phyloP scores from a whole-genome alignment of 2,113 vertebrate genomes.

The Melanostigma gelatinosum region DNA sequence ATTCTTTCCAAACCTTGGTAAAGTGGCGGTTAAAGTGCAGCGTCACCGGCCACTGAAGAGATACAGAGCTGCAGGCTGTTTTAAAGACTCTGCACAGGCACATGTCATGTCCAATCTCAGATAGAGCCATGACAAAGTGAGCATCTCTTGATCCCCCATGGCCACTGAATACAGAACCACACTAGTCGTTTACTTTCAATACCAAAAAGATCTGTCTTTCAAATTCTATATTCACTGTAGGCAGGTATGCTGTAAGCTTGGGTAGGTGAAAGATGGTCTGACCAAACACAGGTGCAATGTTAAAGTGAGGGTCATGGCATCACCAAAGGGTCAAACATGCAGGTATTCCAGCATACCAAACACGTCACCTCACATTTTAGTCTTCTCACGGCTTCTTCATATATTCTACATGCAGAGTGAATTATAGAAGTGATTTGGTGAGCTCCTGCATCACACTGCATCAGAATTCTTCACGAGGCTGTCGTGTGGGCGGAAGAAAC shows the following conservation, averaged over 20 bases:
- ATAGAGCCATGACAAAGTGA: conserved; percentile 42
- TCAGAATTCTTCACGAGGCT: conserved; percentile 13
- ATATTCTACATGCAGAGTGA: background rate
- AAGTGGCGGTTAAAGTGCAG: conserved; percentile 24
- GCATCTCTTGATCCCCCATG: conserved; percentile 34
- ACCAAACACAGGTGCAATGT: conserved; percentile 2
- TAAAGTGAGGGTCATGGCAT: background rate
- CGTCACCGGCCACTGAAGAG: conserved; percentile 17
- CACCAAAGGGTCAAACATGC: background rate
- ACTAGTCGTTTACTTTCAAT: conserved; percentile 8
- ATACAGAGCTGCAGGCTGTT: conserved; percentile 26
- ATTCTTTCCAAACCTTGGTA: conserved; percentile 23
- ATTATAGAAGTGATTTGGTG: conserved; percentile 26
- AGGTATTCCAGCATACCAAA: background rate
- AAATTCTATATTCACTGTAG: background rate
- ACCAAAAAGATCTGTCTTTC: background rate
- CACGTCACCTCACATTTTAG: background rate
- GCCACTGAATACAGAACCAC: background rate
- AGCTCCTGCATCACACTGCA: conserved; percentile 22
- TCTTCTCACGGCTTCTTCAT: background rate
- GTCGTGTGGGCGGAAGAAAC: conserved; percentile 19
- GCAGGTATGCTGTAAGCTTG: background rate
- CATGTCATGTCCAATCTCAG: conserved; percentile 57
- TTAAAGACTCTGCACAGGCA: conserved; percentile 32
- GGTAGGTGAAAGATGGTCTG: background rate